Conservation (phyloP, 2,797 vertebrate species). For the Platalea minor region DNA sequence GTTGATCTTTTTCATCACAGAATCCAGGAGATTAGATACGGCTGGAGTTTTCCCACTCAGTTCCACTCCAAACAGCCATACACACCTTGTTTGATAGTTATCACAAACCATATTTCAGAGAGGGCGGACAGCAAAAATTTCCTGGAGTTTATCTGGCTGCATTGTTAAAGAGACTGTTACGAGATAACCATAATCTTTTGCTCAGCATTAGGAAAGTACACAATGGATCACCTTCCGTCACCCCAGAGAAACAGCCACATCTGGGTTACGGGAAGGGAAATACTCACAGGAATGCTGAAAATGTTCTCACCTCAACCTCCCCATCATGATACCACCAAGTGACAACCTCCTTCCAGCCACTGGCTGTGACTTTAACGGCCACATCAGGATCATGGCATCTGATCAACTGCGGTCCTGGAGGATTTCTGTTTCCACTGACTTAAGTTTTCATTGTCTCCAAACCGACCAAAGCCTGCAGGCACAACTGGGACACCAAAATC, state of each 20-base stretch:
- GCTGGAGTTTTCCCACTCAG: not conserved
- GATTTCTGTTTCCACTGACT: not conserved
- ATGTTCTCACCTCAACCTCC: not conserved
- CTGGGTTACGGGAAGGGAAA: constrained; percentile 1
- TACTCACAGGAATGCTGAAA: not conserved
- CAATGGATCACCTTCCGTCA: not conserved
- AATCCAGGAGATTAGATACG: not conserved
- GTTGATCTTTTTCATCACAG: not conserved
- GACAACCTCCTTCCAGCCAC: not conserved
- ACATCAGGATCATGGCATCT: not conserved
- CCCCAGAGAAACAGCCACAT: not conserved
- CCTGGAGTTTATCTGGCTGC: not conserved
- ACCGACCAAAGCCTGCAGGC: not conserved
- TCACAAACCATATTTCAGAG: not conserved
- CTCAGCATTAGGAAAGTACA: not conserved
- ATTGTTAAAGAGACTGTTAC: not conserved
- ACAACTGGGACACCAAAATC: not conserved
- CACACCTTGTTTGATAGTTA: not conserved
- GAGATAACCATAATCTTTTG: not conserved
- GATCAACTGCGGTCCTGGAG: not conserved
- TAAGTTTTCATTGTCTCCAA: not conserved
- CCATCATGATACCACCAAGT: not conserved
- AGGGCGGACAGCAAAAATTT: constrained; percentile 10
- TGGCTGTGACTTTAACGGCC: not conserved
- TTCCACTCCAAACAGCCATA: not conserved